Conservation (phyloP, 2,888 invertebrate genomes). For the Cephus nigrinus region DNA sequence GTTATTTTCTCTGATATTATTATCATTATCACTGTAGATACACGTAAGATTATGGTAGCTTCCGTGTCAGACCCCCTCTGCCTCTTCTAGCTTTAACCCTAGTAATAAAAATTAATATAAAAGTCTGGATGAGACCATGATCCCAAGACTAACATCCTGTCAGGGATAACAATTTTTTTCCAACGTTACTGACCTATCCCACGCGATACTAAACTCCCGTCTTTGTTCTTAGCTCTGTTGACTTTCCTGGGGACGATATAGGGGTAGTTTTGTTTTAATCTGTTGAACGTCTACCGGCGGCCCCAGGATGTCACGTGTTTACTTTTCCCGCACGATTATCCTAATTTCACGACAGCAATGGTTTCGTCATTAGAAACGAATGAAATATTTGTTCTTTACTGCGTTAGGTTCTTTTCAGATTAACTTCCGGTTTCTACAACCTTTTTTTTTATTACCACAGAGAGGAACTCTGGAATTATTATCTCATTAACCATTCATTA, state of each 20-base stretch:
- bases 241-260: constrained; percentile 12
- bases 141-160: constrained; percentile 4
- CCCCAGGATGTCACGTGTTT: background rate
- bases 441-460: background rate
- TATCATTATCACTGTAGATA: background rate
- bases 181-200: background rate
- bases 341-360: background rate
- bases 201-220: background rate
- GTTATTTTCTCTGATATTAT: too few relatives aligned
- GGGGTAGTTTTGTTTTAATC: constrained; percentile 8
- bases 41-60: background rate
- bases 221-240: constrained; percentile 7
- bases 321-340: background rate
- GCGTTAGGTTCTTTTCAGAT: background rate
- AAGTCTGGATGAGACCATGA: background rate
- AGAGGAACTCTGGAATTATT: background rate
- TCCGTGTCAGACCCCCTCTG: background rate
- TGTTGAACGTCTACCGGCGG: background rate
- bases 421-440: background rate
- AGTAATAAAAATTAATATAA: background rate
- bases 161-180: background rate
- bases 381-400: background rate
- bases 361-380: background rate
- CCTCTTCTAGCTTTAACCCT: background rate
- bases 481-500: background rate